phyloP scores from a whole-genome alignment of 2,113 vertebrate species.

The Leucoraja erinaceus region DNA sequence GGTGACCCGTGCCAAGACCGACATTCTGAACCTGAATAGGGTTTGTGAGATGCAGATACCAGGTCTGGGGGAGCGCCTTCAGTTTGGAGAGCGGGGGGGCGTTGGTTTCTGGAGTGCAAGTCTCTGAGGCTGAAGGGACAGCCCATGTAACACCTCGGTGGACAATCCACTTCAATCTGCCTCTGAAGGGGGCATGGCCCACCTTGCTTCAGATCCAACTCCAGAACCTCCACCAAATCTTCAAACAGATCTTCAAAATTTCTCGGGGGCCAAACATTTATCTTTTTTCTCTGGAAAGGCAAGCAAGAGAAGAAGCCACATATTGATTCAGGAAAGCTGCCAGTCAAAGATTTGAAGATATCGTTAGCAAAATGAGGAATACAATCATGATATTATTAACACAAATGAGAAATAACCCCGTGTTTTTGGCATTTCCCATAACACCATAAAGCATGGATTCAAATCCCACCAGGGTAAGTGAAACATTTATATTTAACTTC shows the following conservation, averaged over 20 bases:
- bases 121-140: neutral
- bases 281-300: conserved; percentile 53
- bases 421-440: neutral
- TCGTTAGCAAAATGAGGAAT: neutral
- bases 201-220: conserved; percentile 65
- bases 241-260: conserved; percentile 68
- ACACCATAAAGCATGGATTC: neutral
- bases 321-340: conserved; percentile 35
- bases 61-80: neutral
- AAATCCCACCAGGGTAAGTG: neutral
- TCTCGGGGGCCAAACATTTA: conserved; percentile 43
- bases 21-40: neutral
- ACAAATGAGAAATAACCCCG: neutral
- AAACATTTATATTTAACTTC: neutral
- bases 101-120: neutral
- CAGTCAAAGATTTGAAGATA: neutral
- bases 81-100: conserved; percentile 9
- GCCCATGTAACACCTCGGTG: neutral
- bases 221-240: conserved; percentile 73
- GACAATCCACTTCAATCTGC: neutral
- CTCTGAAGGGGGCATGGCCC: neutral
- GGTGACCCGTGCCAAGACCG: neutral
- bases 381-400: neutral
- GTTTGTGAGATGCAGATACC: conserved; percentile 20
- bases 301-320: conserved; percentile 40